Percentiles rank a stretch among this genome's conserved stretches.
phyloP scores from a whole-genome alignment of 2,113 vertebrate genomes.

The Salvator merianae region DNA sequence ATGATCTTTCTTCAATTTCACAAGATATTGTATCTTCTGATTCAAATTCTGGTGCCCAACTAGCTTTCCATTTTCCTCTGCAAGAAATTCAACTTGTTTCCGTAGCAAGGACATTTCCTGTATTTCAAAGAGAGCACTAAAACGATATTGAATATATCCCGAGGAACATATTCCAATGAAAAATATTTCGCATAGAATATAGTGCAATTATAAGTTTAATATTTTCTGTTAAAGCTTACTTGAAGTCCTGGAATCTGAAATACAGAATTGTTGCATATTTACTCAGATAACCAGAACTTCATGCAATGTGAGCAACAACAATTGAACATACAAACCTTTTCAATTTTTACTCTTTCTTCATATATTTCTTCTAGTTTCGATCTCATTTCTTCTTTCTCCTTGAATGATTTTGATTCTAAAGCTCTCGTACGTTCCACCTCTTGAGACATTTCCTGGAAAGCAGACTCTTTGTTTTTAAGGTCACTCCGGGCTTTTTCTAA shows the following conservation, averaged over 20 bases:
- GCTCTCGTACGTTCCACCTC: slow-evolving; percentile 72
- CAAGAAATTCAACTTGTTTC: slow-evolving; percentile 84
- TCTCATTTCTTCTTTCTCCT: slow-evolving; percentile 79
- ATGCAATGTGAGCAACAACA: not conserved
- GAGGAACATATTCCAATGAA: not conserved
- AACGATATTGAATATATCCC: not conserved
- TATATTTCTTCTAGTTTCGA: slow-evolving; percentile 75
- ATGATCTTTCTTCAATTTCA: slow-evolving; percentile 93
- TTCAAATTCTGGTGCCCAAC: slow-evolving; percentile 93
- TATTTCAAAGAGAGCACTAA: slow-evolving; percentile 32
- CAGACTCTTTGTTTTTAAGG: slow-evolving; percentile 62
- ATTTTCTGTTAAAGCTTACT: not conserved
- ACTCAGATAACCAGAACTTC: not conserved
- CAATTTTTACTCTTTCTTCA: slow-evolving; percentile 74
- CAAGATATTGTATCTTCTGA: slow-evolving; percentile 95
- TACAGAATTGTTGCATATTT: not conserved
- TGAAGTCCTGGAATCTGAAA: not conserved
- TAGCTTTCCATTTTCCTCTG: slow-evolving; percentile 93
- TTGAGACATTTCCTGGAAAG: slow-evolving; percentile 55
- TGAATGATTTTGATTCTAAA: slow-evolving; percentile 77
- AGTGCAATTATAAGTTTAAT: not conserved
- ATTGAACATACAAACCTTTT: slow-evolving; percentile 62
- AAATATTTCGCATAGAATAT: not conserved
- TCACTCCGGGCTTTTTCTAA: slow-evolving; percentile 65
- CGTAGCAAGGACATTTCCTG: slow-evolving; percentile 87